Evolutionary conservation across 92 coral and sea anemone genomes (phyloP).

Genomic region (Epizoanthus rinbou): DNA sequence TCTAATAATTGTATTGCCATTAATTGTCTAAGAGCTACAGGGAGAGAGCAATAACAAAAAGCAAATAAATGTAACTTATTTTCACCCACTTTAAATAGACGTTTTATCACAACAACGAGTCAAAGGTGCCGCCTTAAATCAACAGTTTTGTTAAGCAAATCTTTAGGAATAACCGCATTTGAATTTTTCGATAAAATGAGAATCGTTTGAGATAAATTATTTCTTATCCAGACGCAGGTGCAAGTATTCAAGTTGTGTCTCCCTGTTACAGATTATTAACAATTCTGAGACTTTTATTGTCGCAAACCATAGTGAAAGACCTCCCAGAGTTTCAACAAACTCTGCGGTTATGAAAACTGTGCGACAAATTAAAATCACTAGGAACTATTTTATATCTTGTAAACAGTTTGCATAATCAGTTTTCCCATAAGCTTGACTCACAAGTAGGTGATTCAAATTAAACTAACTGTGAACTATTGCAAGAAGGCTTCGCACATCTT

Average conservation of each 20-base stretch:
- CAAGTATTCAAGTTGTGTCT: neutral
- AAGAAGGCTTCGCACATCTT: neutral
- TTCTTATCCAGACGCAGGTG: constrained; percentile 9
- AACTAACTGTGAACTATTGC: neutral
- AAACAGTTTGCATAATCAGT: neutral
- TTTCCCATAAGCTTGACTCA: neutral
- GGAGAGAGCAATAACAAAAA: constrained; percentile 6
- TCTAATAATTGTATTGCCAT: neutral
- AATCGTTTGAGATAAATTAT: no score
- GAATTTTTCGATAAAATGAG: no score
- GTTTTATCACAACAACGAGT: neutral
- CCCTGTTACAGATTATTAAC: constrained; percentile 3
- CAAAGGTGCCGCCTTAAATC: no score
- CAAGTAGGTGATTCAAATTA: neutral
- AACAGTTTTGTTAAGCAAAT: no score
- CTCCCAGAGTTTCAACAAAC: constrained; percentile 26
- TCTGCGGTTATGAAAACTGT: constrained; percentile 25
- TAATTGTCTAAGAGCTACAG: constrained; percentile 2
- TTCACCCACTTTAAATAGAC: constrained; percentile 5
- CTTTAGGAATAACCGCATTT: no score
- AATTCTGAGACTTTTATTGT: constrained; percentile 16
- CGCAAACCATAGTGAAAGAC: neutral
- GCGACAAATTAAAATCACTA: constrained; percentile 33
- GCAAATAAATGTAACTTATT: constrained; percentile 29
- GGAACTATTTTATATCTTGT: constrained; percentile 2